Conservation (phyloP, 2,888 invertebrate species). For the Phyto melanocephala region DNA sequence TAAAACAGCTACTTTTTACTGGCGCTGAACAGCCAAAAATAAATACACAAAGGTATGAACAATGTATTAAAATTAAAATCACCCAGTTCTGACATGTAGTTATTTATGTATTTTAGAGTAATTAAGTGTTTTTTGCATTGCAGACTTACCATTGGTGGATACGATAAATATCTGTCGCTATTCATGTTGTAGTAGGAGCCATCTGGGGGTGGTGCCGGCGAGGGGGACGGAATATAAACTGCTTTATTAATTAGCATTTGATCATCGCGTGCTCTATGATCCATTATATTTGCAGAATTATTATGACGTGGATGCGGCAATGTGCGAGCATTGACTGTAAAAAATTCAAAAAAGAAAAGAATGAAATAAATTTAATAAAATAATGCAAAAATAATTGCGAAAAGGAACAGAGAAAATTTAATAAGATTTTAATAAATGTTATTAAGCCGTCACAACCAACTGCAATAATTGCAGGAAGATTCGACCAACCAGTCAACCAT, state of each 20-base stretch:
- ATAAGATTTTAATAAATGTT: constrained; percentile 30
- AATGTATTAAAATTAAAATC: too few relatives aligned
- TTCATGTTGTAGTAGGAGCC: constrained; percentile 90
- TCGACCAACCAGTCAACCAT: neutral
- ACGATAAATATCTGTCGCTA: constrained; percentile 88
- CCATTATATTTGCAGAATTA: constrained; percentile 72
- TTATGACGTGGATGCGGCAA: constrained; percentile 78
- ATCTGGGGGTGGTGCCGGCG: constrained; percentile 87
- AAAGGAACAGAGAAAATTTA: constrained; percentile 8
- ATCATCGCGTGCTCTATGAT: constrained; percentile 78
- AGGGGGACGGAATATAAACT: constrained; percentile 80
- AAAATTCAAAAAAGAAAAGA: constrained; percentile 26
- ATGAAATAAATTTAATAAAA: neutral
- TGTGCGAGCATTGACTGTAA: constrained; percentile 77
- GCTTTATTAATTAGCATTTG: constrained; percentile 78
- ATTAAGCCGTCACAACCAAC: constrained; percentile 16
- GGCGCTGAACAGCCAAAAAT: too few relatives aligned
- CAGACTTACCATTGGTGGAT: constrained; percentile 83
- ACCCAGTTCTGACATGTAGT: too few relatives aligned
- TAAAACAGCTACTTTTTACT: too few relatives aligned
- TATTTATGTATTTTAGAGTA: too few relatives aligned
- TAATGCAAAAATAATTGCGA: neutral
- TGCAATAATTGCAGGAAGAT: neutral
- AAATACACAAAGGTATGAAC: too few relatives aligned
- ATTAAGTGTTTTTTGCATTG: neutral